Conservation (phyloP, 2,888 invertebrate species). For the Branchipolynoe longqiensis region DNA sequence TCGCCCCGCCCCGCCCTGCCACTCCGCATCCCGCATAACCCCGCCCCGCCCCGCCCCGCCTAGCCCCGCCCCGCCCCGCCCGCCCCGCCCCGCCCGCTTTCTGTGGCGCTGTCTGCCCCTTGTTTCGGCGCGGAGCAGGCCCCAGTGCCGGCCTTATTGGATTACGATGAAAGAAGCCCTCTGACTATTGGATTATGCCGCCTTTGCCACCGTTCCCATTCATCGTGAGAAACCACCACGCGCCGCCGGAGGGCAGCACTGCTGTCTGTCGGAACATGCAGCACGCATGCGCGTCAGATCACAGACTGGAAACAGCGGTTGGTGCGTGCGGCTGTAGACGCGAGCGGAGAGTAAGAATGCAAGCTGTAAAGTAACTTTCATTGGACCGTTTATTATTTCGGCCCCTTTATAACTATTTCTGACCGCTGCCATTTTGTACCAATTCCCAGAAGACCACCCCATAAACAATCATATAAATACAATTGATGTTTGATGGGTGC, state of each 20-base stretch:
- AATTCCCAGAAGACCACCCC: too few species aligned
- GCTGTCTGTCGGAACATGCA: slow-evolving; percentile 32
- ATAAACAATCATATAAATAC: too few species aligned
- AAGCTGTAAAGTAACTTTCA: too few species aligned
- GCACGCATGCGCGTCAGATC: slow-evolving; percentile 1
- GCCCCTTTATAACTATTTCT: too few species aligned
- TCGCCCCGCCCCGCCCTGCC: too few species aligned
- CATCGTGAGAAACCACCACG: slow-evolving; percentile 34
- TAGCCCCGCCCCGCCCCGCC: neutral
- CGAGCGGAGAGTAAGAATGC: too few species aligned
- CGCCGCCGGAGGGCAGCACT: slow-evolving; percentile 43
- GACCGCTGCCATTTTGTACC: too few species aligned
- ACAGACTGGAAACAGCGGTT: slow-evolving; percentile 1
- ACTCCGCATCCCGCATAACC: neutral
- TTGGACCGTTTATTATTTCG: too few species aligned
- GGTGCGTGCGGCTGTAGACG: too few species aligned
- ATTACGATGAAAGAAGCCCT: slow-evolving; percentile 47
- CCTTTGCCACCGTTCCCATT: slow-evolving; percentile 55
- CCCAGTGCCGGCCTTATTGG: slow-evolving; percentile 49
- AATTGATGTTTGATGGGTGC: too few species aligned
- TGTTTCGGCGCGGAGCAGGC: slow-evolving; percentile 37
- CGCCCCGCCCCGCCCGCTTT: neutral
- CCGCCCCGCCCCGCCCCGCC: neutral
- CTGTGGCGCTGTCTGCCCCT: slow-evolving; percentile 8
- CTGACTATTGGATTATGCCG: slow-evolving; percentile 47